Evolutionary conservation across 1,140 invertebrate species (phyloP), one percentile per base, ranked within the genome.

Genomic region (Ephestia elutella): DNA sequence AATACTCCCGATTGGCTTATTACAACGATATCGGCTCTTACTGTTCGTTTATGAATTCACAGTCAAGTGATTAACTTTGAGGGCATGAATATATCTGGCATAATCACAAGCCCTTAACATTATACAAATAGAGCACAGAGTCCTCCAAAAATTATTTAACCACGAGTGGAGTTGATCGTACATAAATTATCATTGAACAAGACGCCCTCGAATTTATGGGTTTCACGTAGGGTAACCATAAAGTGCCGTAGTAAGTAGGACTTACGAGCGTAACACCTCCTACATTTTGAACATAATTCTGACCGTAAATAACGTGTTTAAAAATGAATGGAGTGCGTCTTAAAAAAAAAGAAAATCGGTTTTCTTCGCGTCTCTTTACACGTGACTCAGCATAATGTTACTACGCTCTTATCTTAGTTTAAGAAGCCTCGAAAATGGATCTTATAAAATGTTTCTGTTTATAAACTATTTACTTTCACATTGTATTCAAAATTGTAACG

Each of bases 111-210:
- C 18, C 18, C 17, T 8, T 58, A 58, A 15, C 20, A 28, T 17
- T n/a, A 58, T 18, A 13, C 17, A 18, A 13, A 21, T 51, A 58
- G 30, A 58, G 56, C 20, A 19, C 28, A 58, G 17, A 51, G 30
- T 58, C 20, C 21, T 10, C 4, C 50, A 53, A 35, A 32, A 28
- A 11, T 21, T 10, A 28, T 28, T 18, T 5, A 21, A 25, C 28
- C 56, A 58, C 56, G 28, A 58, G 56, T 58, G 56, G 49, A 51
- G 49, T 53, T 58, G 56, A 58, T 58, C 49, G 62, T 62, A 68
- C 66, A 68, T 68, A 65, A 68, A 68, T 68, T 65, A 65, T 68
- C 55, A 54, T 58, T 57, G 63, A 60, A 64, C 62, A 65, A 65
- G 62, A 62, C 62, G 58, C 56, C 57, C 49, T 19, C 49, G 54